Percentiles rank a stretch among this genome's conserved stretches.
phyloP scores from a whole-genome alignment of 2,113 vertebrate genomes.

The Limanda limanda region DNA sequence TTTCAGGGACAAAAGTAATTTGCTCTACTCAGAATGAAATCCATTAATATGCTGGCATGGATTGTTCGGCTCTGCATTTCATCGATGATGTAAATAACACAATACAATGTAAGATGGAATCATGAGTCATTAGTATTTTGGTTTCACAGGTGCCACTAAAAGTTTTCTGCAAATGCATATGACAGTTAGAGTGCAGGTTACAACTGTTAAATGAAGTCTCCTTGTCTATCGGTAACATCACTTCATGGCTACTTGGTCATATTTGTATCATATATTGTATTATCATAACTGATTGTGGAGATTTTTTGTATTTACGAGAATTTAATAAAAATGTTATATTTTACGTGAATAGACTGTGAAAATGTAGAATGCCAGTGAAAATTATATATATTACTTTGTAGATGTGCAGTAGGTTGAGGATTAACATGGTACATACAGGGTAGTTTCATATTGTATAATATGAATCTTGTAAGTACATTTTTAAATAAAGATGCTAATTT shows the following conservation, averaged over 20 bases:
- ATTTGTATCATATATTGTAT: constrained; percentile 61
- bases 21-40: constrained; percentile 19
- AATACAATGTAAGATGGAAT: background rate
- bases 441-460: constrained; percentile 54
- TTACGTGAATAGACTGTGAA: constrained; percentile 10
- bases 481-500: constrained; percentile 65
- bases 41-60: background rate
- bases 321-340: constrained; percentile 7
- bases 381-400: constrained; percentile 7
- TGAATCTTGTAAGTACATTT: constrained; percentile 61
- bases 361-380: constrained; percentile 14
- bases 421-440: constrained; percentile 43
- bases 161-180: background rate
- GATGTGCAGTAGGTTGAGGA: constrained; percentile 18
- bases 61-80: constrained; percentile 9
- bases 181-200: constrained; percentile 5
- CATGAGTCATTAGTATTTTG: background rate
- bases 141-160: background rate
- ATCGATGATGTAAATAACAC: constrained; percentile 11
- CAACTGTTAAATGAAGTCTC: constrained; percentile 2
- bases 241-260: constrained; percentile 21
- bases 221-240: constrained; percentile 18
- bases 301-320: constrained; percentile 37
- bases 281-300: constrained; percentile 37
- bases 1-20: constrained; percentile 46